A percentile compares a stretch with the other conserved stretches of the same genome.
Evolutionary conservation across 2,888 invertebrate genomes (phyloP).

Genomic region (Protula sp.): DNA sequence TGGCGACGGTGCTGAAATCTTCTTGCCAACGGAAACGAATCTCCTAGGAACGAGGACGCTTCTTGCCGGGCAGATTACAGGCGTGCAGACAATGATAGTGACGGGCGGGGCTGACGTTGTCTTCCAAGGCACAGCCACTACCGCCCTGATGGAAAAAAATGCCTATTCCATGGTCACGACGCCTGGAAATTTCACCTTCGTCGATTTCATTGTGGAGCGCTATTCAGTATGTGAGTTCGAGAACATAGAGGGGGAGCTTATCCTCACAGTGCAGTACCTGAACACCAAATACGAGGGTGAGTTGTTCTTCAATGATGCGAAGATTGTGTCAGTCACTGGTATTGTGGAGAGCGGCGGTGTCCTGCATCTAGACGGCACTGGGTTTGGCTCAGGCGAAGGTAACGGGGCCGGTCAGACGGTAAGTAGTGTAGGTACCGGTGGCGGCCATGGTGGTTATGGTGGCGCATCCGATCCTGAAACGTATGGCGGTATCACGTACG

Average conservation of each 20-base stretch:
- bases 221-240: constrained; percentile 29
- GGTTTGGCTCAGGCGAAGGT: constrained; percentile 24
- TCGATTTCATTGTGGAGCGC: constrained; percentile 27
- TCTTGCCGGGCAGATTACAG: constrained; percentile 32
- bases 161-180: constrained; percentile 27
- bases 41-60: constrained; percentile 31
- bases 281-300: constrained; percentile 32
- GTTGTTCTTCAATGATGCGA: constrained; percentile 30
- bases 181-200: constrained; percentile 33
- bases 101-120: constrained; percentile 29
- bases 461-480: constrained; percentile 25
- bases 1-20: constrained; percentile 28
- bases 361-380: constrained; percentile 31
- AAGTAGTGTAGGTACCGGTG: constrained; percentile 12
- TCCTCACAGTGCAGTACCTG: constrained; percentile 26
- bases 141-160: constrained; percentile 32
- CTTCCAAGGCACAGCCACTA: constrained; percentile 30
- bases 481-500: constrained; percentile 27
- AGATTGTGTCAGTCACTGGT: constrained; percentile 27
- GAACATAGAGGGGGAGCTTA: constrained; percentile 24
- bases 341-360: constrained; percentile 34
- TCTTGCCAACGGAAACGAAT: constrained; percentile 29
- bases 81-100: constrained; percentile 28
- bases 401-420: not conserved
- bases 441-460: constrained; percentile 34